Evolutionary conservation across 23 tunicate genomes (phyloP).

Genomic region (Ascidia mentula): DNA sequence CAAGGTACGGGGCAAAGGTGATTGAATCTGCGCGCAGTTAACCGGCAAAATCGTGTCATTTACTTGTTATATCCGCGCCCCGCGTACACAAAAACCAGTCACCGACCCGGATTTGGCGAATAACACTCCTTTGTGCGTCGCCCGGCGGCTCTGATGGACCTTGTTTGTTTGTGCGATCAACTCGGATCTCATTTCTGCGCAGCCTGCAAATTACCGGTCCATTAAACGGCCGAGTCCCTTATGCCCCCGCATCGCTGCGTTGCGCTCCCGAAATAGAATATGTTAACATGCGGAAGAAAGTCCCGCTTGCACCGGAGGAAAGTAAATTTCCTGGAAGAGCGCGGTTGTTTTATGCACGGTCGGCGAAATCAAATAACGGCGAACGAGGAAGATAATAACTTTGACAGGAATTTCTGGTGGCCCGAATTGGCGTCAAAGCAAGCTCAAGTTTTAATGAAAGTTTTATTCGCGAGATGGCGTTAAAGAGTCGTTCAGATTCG

Average conservation of each 20-base stretch:
- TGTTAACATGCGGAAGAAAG: not conserved
- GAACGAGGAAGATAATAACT: too few relatives aligned
- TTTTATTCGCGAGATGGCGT: not conserved
- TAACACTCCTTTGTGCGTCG: not conserved
- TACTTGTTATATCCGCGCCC: not conserved
- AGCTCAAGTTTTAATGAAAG: not conserved
- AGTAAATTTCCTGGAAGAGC: too few relatives aligned
- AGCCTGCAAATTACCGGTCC: not conserved
- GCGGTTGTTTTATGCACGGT: not conserved
- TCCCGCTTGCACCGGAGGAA: not conserved
- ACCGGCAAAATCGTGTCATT: not conserved
- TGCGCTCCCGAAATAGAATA: not conserved
- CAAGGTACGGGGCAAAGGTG: not conserved
- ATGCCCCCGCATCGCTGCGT: too few relatives aligned
- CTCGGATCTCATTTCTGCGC: not conserved
- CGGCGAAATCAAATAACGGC: not conserved
- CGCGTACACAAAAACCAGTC: not conserved
- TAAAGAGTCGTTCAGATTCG: not conserved
- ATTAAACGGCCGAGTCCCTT: not conserved
- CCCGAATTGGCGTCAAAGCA: not conserved
- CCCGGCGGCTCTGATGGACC: too few relatives aligned
- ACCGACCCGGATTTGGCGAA: not conserved
- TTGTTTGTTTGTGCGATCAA: slow-evolving; percentile 4
- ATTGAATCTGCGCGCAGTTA: not conserved
- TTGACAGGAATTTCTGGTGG: too few relatives aligned